Evolutionary conservation across 2,113 vertebrate genomes (phyloP), one percentile per base, ranked within the genome.

Genomic region (Hippopotamus amphibius): DNA sequence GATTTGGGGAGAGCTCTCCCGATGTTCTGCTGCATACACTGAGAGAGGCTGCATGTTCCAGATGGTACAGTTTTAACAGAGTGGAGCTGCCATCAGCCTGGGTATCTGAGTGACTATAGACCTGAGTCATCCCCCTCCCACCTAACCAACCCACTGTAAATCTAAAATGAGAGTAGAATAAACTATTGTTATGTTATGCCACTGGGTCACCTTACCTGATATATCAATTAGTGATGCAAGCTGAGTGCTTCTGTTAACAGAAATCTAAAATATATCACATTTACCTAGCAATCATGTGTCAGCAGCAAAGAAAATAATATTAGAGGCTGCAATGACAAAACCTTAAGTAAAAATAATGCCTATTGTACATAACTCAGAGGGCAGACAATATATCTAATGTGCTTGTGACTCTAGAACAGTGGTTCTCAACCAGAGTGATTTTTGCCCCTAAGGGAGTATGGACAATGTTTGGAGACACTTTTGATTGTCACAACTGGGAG

Each of bases 181-280:
- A 93, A 85, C 10, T 37, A 22, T 57, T 86, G 6, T 24, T 80
- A 41, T n/a, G 15, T 74, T 68, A 21, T 87, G 22, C n/a, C 9
- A 71, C 13, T 48, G 68, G 66, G n/a, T 86, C 53, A 48, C 37
- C 3, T 37, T 85, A 24, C 48, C 63, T 50, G 41, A 82, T 69
- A 55, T 3, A 76, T 11, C 81, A 93, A 66, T 86, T 46, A 53
- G 22, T 86, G 37, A 86, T 61, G 33, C 3, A 68, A 82, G 30
- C 4, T 61, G 48, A 93, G 33, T 43, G 71, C 16, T 37, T 95
- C 22, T 89, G 11, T 61, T 74, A 59, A 50, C 66, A 82, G 57
- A 93, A 93, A 66, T 4, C 41, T 90, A 80, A 95, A 93, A 93
- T 33, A 28, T 53, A 7, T 93, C 48, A 97, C 17, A 41, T 74